Evolutionary conservation across 2,113 vertebrate genomes (phyloP).

Genomic region (Daphoenositta chrysoptera): DNA sequence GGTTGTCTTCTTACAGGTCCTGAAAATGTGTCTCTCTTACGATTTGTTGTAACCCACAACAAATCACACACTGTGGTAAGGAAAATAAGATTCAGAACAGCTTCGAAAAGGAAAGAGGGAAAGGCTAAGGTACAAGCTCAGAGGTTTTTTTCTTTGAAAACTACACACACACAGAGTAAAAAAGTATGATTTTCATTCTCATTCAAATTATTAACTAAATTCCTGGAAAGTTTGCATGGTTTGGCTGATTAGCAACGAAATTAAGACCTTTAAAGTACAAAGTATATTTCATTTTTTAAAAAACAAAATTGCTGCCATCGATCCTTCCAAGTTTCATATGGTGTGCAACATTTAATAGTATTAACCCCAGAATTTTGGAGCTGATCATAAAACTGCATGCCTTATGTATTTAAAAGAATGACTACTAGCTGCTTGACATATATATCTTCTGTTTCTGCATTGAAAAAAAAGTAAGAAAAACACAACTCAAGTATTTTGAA

Average conservation of each 20-base stretch:
- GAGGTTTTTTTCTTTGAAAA: not conserved
- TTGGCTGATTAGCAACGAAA: not conserved
- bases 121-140: not conserved
- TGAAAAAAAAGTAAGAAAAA: not conserved
- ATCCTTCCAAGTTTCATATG: not conserved
- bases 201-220: not conserved
- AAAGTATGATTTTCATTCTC: not conserved
- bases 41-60: not conserved
- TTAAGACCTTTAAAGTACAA: not conserved
- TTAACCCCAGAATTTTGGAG: not conserved
- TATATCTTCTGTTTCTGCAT: not conserved
- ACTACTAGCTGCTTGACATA: not conserved
- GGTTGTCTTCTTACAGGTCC: not conserved
- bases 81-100: not conserved
- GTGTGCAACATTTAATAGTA: rapidly evolving
- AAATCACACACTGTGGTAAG: not conserved
- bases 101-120: not conserved
- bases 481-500: not conserved
- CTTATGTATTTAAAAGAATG: not conserved
- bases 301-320: not conserved
- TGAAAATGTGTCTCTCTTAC: not conserved
- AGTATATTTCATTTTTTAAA: not conserved
- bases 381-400: not conserved
- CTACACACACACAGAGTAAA: not conserved
- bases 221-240: not conserved